These are phyloP conservation scores for Synchiropus splendidus DNA, from an alignment of 2,113 vertebrate species.

Conservation along the genomic window DNA sequence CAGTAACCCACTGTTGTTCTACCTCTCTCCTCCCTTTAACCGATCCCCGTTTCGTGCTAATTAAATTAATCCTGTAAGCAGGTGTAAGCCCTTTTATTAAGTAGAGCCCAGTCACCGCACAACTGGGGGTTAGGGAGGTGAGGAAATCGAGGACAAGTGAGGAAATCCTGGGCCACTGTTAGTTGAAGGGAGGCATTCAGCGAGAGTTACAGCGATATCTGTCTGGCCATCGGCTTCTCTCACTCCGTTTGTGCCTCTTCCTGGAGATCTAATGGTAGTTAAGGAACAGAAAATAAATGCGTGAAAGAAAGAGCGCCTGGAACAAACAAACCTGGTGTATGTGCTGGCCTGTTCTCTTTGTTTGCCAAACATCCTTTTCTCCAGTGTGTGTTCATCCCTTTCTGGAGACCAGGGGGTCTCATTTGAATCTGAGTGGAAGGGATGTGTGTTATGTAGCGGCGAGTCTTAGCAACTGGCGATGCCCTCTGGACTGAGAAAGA, in stretches of 20 bases:
- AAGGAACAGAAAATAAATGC: conserved; percentile 36
- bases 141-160: conserved; percentile 51
- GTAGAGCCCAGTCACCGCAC: conserved; percentile 57
- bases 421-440: conserved; percentile 54
- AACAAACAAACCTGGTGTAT: conserved; percentile 41
- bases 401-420: conserved; percentile 43
- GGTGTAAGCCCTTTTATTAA: conserved; percentile 74
- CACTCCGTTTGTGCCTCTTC: conserved; percentile 44
- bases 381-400: conserved; percentile 42
- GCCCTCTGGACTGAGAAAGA: conserved; percentile 36
- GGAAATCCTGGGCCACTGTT: conserved; percentile 56
- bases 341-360: conserved; percentile 45
- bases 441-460: conserved; percentile 46
- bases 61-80: conserved; percentile 82
- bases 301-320: conserved; percentile 45
- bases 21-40: conserved; percentile 28
- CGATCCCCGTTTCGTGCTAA: conserved; percentile 69
- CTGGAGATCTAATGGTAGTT: conserved; percentile 39
- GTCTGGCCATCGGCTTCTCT: conserved; percentile 24
- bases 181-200: conserved; percentile 28
- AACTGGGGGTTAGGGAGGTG: conserved; percentile 45
- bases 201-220: conserved; percentile 41
- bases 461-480: conserved; percentile 60
- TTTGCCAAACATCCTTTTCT: conserved; percentile 44
- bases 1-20: conserved; percentile 49